These are phyloP conservation scores for Darwinula stevensoni DNA, from an alignment of 2,888 invertebrate genomes.

Conservation along the genomic window DNA sequence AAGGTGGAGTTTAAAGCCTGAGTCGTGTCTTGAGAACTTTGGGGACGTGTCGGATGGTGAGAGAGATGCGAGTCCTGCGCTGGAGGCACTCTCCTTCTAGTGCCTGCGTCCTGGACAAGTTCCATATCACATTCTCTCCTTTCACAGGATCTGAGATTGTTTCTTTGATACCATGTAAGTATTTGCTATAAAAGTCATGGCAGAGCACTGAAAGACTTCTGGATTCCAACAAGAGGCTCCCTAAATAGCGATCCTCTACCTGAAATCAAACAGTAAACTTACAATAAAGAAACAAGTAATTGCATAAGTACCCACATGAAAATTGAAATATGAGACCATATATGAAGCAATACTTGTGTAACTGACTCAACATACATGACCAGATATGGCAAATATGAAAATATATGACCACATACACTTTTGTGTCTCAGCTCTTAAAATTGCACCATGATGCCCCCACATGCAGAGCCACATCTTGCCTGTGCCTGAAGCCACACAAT, in stretches of 20 bases:
- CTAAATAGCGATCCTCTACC: conserved; percentile 17
- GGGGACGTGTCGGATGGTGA: conserved; percentile 78
- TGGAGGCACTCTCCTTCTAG: conserved; percentile 22
- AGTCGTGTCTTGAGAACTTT: conserved; percentile 23
- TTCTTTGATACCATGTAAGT: conserved; percentile 63
- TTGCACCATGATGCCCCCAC: too few species aligned
- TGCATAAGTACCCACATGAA: too few species aligned
- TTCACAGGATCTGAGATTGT: conserved; percentile 27
- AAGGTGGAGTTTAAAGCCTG: too few species aligned
- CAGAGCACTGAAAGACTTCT: conserved; percentile 60
- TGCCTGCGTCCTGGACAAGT: conserved; percentile 14
- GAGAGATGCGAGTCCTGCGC: conserved; percentile 43
- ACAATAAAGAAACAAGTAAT: too few species aligned
- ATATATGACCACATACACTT: too few species aligned
- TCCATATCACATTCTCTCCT: conserved; percentile 22
- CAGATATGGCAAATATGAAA: too few species aligned
- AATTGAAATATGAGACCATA: too few species aligned
- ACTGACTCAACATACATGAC: too few species aligned
- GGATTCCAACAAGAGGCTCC: conserved; percentile 51
- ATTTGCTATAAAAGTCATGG: conserved; percentile 46
- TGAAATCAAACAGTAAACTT: conserved; percentile 1
- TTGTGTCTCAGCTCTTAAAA: too few species aligned
- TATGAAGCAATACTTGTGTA: too few species aligned
- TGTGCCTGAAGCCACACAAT: too few species aligned
- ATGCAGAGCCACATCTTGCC: too few species aligned